Conservation (phyloP, 2,888 invertebrate species). For the Ochropleura plecta region DNA sequence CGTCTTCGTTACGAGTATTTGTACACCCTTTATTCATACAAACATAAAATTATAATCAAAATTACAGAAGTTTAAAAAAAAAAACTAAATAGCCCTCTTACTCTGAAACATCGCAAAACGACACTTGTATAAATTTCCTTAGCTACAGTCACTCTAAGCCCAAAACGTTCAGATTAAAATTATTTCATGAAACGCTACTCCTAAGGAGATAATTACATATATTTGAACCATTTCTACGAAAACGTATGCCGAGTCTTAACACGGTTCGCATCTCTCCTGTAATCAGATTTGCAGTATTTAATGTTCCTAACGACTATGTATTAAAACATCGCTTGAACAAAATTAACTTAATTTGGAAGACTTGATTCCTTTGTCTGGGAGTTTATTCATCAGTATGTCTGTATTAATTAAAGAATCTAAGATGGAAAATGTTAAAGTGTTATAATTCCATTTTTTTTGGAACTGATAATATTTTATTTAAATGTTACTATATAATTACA, state of each 20-base stretch:
- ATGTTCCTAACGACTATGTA: conserved; percentile 73
- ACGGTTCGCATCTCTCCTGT: conserved; percentile 62
- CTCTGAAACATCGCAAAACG: too few species aligned
- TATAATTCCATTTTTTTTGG: not conserved
- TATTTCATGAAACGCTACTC: conserved; percentile 17
- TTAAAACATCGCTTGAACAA: conserved; percentile 70
- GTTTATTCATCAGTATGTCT: conserved; percentile 29
- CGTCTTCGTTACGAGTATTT: too few species aligned
- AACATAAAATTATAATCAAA: too few species aligned
- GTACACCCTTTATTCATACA: too few species aligned
- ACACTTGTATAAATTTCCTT: too few species aligned
- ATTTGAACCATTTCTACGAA: conserved; percentile 32
- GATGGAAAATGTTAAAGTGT: not conserved
- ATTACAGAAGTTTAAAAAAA: too few species aligned
- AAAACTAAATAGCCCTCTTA: too few species aligned
- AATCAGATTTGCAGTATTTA: conserved; percentile 79
- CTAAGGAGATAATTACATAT: conserved; percentile 47
- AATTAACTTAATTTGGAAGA: conserved; percentile 71
- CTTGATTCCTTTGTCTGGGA: conserved; percentile 55
- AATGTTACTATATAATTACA: too few species aligned
- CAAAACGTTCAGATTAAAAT: conserved; percentile 41
- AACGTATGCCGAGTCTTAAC: conserved; percentile 36
- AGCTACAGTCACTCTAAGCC: not conserved
- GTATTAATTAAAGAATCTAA: not conserved
- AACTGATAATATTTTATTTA: too few species aligned